Conservation (phyloP, 2,113 vertebrate genomes). For the Microtus ochrogaster region DNA sequence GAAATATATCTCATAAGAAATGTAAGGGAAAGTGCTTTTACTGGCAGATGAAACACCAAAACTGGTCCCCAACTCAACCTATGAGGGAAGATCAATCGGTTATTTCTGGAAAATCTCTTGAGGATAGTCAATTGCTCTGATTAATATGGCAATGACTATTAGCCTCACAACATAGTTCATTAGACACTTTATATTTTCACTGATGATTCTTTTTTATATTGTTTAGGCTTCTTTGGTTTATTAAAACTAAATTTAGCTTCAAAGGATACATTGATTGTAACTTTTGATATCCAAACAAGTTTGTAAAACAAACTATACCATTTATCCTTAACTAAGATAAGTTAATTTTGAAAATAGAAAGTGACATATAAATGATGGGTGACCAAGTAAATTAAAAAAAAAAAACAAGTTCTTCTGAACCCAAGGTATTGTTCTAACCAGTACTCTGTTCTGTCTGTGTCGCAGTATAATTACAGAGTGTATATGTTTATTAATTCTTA, state of each 20-base stretch:
- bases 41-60: not conserved
- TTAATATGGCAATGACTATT: not conserved
- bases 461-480: not conserved
- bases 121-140: not conserved
- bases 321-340: not conserved
- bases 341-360: not conserved
- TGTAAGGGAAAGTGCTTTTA: not conserved
- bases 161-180: not conserved
- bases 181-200: not conserved
- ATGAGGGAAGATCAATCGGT: not conserved
- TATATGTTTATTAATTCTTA: not conserved
- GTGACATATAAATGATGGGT: not conserved
- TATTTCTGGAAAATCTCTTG: not conserved
- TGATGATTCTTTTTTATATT: not conserved
- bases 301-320: not conserved
- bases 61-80: not conserved
- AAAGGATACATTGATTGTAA: not conserved
- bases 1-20: not conserved
- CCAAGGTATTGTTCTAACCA: not conserved
- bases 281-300: not conserved
- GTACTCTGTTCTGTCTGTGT: not conserved
- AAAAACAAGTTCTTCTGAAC: not conserved
- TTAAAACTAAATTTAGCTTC: constrained; percentile 28
- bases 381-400: not conserved
- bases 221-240: not conserved